phyloP scores from a whole-genome alignment of 2,113 vertebrate species.

The Gnathonemus longibarbis region DNA sequence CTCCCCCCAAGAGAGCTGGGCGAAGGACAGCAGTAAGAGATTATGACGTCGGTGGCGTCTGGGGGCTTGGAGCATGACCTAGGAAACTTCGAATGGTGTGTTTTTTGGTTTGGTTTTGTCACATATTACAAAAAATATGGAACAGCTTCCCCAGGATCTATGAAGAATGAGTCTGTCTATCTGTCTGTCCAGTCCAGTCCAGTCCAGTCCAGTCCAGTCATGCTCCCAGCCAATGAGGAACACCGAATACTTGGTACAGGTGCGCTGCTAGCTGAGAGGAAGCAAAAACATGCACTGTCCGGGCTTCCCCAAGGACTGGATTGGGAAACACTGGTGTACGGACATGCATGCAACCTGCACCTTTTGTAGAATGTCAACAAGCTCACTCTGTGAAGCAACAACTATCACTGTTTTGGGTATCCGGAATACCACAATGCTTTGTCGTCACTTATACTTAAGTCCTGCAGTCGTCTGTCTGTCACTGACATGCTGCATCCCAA shows the following conservation, averaged over 20 bases:
- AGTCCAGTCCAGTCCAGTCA: no score
- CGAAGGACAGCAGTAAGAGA: not conserved
- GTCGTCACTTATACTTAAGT: not conserved
- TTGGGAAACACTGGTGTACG: not conserved
- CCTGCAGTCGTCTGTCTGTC: not conserved
- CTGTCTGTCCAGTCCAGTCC: no score
- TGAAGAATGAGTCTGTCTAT: not conserved
- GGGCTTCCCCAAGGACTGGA: no score
- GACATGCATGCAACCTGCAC: not conserved
- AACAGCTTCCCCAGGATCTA: not conserved
- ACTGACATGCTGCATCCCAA: not conserved
- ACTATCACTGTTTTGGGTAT: not conserved
- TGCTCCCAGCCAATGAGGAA: no score
- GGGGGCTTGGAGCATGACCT: not conserved
- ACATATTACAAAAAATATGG: not conserved
- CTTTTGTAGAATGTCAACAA: not conserved
- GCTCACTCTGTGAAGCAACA: not conserved
- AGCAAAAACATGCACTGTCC: no score
- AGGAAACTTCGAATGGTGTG: not conserved
- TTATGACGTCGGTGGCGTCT: not conserved
- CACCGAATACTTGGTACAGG: no score
- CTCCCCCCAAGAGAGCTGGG: not conserved
- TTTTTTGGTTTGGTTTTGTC: not conserved
- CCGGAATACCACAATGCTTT: not conserved
- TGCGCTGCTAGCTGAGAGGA: no score